phyloP scores from a whole-genome alignment of 2,113 vertebrate genomes.

The Redunca redunca region DNA sequence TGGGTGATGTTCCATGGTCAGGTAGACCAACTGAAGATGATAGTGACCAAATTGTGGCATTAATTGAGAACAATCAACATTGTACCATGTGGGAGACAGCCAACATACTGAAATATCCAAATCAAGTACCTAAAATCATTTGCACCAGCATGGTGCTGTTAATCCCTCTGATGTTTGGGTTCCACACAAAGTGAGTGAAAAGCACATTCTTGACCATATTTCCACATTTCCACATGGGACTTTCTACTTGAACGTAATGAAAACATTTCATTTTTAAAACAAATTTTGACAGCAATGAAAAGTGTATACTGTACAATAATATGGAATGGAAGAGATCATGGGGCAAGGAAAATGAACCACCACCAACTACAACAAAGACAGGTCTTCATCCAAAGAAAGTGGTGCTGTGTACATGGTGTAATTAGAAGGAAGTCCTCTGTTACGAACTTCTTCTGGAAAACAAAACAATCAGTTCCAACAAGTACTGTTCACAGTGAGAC shows the following conservation, averaged over 20 bases:
- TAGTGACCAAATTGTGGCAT: background rate
- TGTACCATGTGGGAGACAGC: background rate
- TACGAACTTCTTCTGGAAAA: background rate
- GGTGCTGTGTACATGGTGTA: background rate
- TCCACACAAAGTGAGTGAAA: background rate
- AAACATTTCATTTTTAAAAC: background rate
- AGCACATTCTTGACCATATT: background rate
- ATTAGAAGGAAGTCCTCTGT: background rate
- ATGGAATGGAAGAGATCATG: background rate
- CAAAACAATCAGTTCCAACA: background rate
- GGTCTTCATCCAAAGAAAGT: background rate
- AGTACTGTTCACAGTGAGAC: background rate
- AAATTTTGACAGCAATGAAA: background rate
- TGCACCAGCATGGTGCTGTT: background rate
- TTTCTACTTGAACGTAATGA: background rate
- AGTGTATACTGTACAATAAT: background rate
- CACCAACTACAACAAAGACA: background rate
- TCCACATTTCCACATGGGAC: background rate
- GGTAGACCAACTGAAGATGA: background rate
- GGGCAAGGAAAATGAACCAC: background rate
- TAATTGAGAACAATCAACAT: background rate
- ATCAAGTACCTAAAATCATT: background rate
- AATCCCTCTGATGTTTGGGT: background rate
- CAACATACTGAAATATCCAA: background rate
- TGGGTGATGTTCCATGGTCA: background rate